These are phyloP conservation scores for Alosa sapidissima DNA, from an alignment of 2,797 vertebrate genomes.

Conservation along the genomic window DNA sequence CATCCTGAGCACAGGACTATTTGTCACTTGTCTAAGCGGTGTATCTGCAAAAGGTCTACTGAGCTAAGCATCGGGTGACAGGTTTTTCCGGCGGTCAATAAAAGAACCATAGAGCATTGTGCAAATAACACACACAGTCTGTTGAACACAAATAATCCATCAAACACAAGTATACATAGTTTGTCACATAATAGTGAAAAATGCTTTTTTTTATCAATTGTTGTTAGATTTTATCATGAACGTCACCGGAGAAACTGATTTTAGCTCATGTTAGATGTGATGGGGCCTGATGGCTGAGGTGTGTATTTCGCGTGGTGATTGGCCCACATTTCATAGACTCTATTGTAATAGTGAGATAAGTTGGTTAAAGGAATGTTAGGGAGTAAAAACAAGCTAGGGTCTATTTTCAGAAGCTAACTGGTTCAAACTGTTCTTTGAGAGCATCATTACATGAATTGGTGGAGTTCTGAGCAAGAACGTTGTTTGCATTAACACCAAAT, in stretches of 20 bases:
- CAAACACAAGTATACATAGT: background rate
- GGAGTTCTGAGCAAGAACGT: too few species aligned
- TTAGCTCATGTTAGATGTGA: background rate
- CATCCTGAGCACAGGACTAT: slow-evolving; percentile 11
- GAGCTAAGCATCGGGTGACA: background rate
- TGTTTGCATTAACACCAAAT: too few species aligned
- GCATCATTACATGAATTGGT: too few species aligned
- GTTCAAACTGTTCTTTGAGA: too few species aligned
- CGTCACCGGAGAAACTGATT: background rate
- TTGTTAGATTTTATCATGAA: background rate
- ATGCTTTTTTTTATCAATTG: slow-evolving; percentile 18
- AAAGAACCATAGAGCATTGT: background rate
- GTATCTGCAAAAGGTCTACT: background rate
- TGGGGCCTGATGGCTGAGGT: background rate
- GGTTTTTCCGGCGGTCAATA: background rate
- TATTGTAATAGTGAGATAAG: too few species aligned
- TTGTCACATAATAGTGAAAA: slow-evolving; percentile 12
- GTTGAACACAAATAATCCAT: background rate
- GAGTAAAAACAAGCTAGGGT: too few species aligned
- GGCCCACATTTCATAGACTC: background rate
- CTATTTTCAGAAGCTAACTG: too few species aligned
- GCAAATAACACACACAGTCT: background rate
- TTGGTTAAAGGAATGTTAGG: too few species aligned
- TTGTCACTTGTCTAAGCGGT: background rate
- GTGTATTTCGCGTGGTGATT: background rate